These are phyloP conservation scores for Pycnonotus jocosus DNA, from an alignment of 2,113 vertebrate species.

Conservation along the genomic window DNA sequence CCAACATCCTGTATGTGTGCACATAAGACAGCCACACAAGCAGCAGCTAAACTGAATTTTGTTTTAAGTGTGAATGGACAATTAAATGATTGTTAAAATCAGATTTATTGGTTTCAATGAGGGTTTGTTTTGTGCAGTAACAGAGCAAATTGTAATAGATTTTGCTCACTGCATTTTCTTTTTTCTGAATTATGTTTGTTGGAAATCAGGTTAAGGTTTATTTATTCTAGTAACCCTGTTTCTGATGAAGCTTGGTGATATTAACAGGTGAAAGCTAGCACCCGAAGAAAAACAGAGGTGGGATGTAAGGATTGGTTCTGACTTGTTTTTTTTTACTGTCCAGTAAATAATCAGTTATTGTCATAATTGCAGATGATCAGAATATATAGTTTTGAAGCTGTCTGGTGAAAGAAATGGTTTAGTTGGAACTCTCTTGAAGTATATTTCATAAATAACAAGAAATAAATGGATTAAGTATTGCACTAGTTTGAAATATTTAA, in stretches of 20 bases:
- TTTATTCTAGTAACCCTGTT: neutral
- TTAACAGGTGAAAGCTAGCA: neutral
- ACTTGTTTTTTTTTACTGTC: neutral
- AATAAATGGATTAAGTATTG: neutral
- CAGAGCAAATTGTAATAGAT: neutral
- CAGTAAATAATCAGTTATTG: neutral
- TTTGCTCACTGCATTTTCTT: neutral
- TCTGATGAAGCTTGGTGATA: neutral
- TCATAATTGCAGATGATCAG: neutral
- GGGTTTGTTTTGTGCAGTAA: neutral
- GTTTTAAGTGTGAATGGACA: neutral
- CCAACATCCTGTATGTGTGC: neutral
- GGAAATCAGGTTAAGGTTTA: neutral
- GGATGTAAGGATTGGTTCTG: neutral
- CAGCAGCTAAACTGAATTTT: neutral
- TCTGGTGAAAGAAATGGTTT: neutral
- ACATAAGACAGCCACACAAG: neutral
- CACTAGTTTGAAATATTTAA: neutral
- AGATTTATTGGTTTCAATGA: neutral
- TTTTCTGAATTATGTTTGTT: neutral
- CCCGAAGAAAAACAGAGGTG: neutral
- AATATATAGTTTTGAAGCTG: neutral
- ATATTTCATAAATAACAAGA: neutral
- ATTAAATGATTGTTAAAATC: neutral
- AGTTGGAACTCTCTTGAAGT: neutral